Evolutionary conservation across 2,888 invertebrate genomes (phyloP).

Genomic region (Chironomus riparius): DNA sequence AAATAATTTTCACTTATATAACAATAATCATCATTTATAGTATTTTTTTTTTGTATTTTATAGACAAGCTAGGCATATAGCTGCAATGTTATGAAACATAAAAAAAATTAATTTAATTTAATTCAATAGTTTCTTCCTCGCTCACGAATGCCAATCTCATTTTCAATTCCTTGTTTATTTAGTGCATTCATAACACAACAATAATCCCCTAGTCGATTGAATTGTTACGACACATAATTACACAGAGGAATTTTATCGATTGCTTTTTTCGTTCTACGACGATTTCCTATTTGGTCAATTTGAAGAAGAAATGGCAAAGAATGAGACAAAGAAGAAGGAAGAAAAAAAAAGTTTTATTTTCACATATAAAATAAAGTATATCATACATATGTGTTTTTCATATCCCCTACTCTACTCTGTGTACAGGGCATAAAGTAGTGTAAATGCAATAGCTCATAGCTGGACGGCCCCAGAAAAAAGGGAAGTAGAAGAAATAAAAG

Average conservation of each 20-base stretch:
- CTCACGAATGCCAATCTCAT: background rate
- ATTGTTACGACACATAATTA: slow-evolving; percentile 10
- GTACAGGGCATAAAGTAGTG: background rate
- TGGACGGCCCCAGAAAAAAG: background rate
- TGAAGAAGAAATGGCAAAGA: too few species aligned
- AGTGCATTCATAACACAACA: background rate
- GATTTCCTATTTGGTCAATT: background rate
- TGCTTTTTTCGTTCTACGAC: slow-evolving; percentile 5
- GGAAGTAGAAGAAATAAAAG: background rate
- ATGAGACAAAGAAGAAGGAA: too few species aligned
- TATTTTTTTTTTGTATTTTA: too few species aligned
- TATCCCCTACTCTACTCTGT: too few species aligned
- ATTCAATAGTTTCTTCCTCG: background rate
- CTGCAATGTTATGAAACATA: too few species aligned
- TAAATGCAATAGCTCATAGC: background rate
- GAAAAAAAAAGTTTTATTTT: too few species aligned
- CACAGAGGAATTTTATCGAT: slow-evolving; percentile 10
- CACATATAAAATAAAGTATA: too few species aligned
- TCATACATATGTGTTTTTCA: too few species aligned
- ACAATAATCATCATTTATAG: too few species aligned
- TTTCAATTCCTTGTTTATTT: background rate
- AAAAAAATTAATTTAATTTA: too few species aligned
- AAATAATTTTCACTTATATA: too few species aligned
- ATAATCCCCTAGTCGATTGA: background rate
- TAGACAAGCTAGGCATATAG: too few species aligned